A percentile compares a stretch with the other conserved stretches of the same genome.
phyloP scores from a whole-genome alignment of 2,888 invertebrate genomes.

The Aelia acuminata region DNA sequence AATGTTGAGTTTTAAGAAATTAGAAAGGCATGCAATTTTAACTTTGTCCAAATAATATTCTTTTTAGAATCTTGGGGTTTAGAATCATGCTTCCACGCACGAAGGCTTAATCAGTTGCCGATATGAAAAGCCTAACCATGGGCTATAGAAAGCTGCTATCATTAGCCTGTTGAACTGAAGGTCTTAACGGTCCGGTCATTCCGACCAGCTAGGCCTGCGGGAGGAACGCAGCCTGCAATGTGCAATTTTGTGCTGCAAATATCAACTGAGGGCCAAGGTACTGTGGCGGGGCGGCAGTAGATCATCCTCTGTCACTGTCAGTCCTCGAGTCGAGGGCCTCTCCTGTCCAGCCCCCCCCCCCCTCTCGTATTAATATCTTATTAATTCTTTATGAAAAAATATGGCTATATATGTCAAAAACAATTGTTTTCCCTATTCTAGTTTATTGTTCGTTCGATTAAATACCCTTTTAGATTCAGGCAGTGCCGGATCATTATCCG shows the following conservation, averaged over 20 bases:
- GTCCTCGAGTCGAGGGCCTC: background rate
- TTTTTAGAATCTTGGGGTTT: no score
- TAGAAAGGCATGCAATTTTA: no score
- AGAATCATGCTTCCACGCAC: background rate
- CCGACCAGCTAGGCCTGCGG: background rate
- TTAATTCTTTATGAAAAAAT: conserved; percentile 24
- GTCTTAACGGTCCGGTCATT: background rate
- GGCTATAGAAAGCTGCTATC: background rate
- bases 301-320: conserved; percentile 14
- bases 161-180: conserved; percentile 4
- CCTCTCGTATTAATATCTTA: conserved; percentile 11
- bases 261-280: conserved; percentile 8
- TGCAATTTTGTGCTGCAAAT: background rate
- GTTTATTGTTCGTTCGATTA: background rate
- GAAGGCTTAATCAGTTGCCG: background rate
- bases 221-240: background rate
- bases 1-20: no score
- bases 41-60: no score
- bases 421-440: background rate
- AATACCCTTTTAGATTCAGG: background rate
- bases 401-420: background rate
- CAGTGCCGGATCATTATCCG: background rate
- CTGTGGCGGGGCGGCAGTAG: background rate
- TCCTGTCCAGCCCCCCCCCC: background rate
- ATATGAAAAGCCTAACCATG: background rate